These are phyloP conservation scores for Odocoileus hemionus DNA, from an alignment of 2,113 vertebrate genomes.

Conservation along the genomic window DNA sequence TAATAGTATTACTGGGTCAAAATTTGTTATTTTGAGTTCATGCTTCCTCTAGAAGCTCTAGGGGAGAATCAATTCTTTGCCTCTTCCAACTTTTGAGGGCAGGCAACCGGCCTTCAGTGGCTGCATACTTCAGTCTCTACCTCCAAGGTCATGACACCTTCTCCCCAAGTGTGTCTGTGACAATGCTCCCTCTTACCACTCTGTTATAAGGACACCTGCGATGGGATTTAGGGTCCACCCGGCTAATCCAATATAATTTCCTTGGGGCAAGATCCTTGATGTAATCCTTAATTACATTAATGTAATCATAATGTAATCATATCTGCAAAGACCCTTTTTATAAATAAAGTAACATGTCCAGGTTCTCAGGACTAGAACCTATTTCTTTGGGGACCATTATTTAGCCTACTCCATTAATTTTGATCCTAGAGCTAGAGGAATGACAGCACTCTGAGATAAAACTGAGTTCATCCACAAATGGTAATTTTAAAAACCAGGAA, in stretches of 20 bases:
- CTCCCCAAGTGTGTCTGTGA: background rate
- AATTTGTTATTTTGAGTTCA: background rate
- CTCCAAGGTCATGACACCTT: background rate
- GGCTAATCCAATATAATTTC: background rate
- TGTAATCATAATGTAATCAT: background rate
- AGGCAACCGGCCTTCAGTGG: background rate
- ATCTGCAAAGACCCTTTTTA: background rate
- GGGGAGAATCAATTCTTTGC: background rate
- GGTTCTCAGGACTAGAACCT: background rate
- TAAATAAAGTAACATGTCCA: background rate
- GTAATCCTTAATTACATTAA: no score
- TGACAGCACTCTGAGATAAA: background rate
- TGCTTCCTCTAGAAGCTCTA: background rate
- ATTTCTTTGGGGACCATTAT: background rate
- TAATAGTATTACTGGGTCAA: background rate
- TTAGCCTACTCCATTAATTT: background rate
- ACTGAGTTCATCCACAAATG: background rate
- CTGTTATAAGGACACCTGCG: background rate
- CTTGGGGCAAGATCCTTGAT: background rate
- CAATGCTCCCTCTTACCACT: background rate
- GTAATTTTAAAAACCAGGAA: background rate
- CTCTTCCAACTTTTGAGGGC: background rate
- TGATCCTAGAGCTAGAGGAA: background rate
- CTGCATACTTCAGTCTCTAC: background rate
- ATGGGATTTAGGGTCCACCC: background rate